Evolutionary conservation across 1,140 invertebrate species (phyloP).

Genomic region (Drosophila sp.): DNA sequence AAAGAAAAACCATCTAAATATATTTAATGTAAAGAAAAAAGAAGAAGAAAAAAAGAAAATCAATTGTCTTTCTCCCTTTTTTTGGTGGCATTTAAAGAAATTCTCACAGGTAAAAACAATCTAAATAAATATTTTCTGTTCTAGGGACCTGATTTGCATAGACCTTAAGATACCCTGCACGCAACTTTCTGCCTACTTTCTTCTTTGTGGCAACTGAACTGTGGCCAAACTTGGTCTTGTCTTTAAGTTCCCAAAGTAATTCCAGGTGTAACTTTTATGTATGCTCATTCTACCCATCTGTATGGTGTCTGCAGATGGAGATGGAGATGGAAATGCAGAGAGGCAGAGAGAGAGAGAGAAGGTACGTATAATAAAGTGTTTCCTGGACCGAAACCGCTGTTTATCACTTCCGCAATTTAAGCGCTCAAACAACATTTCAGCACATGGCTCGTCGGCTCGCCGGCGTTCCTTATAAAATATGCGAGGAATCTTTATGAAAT

Average conservation of each 20-base stretch:
- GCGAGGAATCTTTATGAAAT: conserved; percentile 43
- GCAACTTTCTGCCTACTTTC: too few relatives aligned
- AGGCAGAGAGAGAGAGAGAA: too few relatives aligned
- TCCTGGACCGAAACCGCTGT: conserved; percentile 60
- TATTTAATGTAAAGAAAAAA: conserved; percentile 79
- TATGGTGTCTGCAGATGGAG: not conserved
- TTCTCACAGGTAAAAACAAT: too few relatives aligned
- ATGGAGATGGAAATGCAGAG: not conserved
- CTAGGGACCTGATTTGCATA: too few relatives aligned
- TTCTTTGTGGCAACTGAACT: too few relatives aligned
- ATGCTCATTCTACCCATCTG: not conserved
- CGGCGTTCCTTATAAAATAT: conserved; percentile 59
- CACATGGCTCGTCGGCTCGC: conserved; percentile 41
- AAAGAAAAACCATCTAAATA: conserved; percentile 80
- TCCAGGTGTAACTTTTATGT: not conserved
- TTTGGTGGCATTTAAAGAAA: not conserved
- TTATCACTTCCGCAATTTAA: conserved; percentile 75
- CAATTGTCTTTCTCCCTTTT: conserved; percentile 30
- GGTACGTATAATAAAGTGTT: conserved; percentile 11
- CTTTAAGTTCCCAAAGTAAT: too few relatives aligned
- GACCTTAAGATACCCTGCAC: too few relatives aligned
- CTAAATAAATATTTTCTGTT: too few relatives aligned
- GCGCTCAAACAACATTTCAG: conserved; percentile 61
- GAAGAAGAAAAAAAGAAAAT: conserved; percentile 15
- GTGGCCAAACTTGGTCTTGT: too few relatives aligned